phyloP scores from a whole-genome alignment of 1,140 invertebrate species.

The Colletes gigas region DNA sequence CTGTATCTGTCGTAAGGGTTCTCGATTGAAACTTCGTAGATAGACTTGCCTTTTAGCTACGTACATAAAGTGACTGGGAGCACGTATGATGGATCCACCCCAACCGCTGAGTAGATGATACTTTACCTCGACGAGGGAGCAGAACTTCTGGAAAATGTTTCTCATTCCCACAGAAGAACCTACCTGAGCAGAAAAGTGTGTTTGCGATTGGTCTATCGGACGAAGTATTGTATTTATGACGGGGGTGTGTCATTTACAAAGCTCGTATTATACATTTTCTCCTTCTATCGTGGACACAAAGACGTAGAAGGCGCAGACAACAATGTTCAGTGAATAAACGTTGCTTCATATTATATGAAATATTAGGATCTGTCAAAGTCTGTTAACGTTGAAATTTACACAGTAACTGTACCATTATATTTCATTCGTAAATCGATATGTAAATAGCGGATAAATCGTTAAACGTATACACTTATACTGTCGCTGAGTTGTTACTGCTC shows the following conservation, averaged over 20 bases:
- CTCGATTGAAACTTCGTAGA: constrained; percentile 37
- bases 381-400: no score
- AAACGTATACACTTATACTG: no score
- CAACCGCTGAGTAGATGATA: constrained; percentile 26
- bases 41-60: constrained; percentile 34
- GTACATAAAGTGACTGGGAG: not conserved
- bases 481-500: no score
- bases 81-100: constrained; percentile 11
- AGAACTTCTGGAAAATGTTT: constrained; percentile 16
- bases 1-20: constrained; percentile 5
- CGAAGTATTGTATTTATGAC: constrained; percentile 12
- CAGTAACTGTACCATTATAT: no score
- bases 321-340: no score
- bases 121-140: not conserved
- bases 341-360: no score
- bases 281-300: not conserved
- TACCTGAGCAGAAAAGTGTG: not conserved
- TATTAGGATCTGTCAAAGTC: no score
- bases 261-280: not conserved
- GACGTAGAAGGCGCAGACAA: no score
- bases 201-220: not conserved
- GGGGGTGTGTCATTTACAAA: not conserved
- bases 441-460: no score
- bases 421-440: no score
- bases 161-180: not conserved